These are phyloP conservation scores for Helarctos malayanus DNA, from an alignment of 2,797 vertebrate genomes.

Conservation along the genomic window DNA sequence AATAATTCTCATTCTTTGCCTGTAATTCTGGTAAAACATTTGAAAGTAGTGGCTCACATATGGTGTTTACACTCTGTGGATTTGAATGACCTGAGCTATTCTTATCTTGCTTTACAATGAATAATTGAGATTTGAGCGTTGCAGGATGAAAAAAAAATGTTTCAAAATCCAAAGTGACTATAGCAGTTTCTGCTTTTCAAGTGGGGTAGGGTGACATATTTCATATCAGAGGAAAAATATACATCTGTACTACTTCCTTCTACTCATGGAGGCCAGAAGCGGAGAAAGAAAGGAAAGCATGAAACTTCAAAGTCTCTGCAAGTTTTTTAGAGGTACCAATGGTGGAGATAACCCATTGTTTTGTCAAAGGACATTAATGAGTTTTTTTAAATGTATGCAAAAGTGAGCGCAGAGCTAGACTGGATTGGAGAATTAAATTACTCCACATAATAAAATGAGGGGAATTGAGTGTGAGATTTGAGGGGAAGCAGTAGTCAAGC, in stretches of 20 bases:
- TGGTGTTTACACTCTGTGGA: constrained; percentile 63
- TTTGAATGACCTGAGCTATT: constrained; percentile 63
- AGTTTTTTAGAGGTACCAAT: not conserved
- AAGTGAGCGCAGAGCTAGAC: not conserved
- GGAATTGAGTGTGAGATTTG: not conserved
- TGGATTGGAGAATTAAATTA: not conserved
- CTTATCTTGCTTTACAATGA: constrained; percentile 57
- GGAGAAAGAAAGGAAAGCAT: not conserved
- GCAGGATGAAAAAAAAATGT: constrained; percentile 2
- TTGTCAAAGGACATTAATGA: not conserved
- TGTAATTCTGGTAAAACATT: constrained; percentile 70
- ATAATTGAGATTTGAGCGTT: constrained; percentile 54
- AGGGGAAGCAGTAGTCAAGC: not conserved
- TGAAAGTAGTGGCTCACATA: constrained; percentile 37
- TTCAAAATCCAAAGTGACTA: constrained; percentile 61
- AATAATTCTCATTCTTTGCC: constrained; percentile 43
- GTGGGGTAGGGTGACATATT: not conserved
- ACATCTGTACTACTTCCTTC: not conserved
- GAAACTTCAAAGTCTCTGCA: constrained; percentile 36
- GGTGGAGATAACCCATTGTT: not conserved
- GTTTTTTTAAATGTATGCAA: not conserved
- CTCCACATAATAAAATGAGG: constrained; percentile 9
- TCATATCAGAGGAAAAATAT: constrained; percentile 34
- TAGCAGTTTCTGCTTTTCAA: constrained; percentile 46
- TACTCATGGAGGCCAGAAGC: not conserved